A percentile compares a stretch with the other conserved stretches of the same genome.
Conservation (phyloP, 2,888 invertebrate genomes). For the Vannuccia rotundouncinata region DNA sequence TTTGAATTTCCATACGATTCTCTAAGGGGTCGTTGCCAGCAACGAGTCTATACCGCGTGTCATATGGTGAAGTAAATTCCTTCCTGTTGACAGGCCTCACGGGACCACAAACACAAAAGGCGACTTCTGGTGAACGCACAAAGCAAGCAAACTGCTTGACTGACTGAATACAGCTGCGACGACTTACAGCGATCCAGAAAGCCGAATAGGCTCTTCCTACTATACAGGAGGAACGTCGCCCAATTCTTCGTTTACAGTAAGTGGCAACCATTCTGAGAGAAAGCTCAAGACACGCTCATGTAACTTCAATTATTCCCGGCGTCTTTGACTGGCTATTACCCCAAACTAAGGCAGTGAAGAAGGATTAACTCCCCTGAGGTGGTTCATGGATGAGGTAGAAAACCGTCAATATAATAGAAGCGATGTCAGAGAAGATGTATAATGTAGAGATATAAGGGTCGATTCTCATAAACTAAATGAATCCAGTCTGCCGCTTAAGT, state of each 20-base stretch:
- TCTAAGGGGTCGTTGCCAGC: constrained; percentile 17
- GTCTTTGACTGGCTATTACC: constrained; percentile 19
- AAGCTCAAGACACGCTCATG: neutral
- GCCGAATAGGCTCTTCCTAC: no score
- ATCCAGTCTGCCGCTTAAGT: neutral
- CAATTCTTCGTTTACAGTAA: neutral
- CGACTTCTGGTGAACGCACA: neutral
- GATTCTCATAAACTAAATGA: constrained; percentile 23
- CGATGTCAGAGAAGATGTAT: neutral
- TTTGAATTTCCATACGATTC: constrained; percentile 20
- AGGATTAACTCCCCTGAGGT: neutral
- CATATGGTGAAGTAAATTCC: constrained; percentile 12
- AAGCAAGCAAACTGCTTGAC: neutral
- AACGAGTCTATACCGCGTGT: neutral
- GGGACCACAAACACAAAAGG: neutral
- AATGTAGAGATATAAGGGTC: neutral
- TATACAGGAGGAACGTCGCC: neutral
- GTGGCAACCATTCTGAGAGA: neutral
- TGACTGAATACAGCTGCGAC: neutral
- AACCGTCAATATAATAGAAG: neutral
- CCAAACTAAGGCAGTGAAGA: neutral
- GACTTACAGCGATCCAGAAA: no score
- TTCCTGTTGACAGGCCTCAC: neutral
- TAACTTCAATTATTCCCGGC: neutral
- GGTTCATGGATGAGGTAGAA: neutral